Evolutionary conservation across 2,888 invertebrate genomes (phyloP), one percentile per base, ranked within the genome.

Genomic region (Nomada flava): DNA sequence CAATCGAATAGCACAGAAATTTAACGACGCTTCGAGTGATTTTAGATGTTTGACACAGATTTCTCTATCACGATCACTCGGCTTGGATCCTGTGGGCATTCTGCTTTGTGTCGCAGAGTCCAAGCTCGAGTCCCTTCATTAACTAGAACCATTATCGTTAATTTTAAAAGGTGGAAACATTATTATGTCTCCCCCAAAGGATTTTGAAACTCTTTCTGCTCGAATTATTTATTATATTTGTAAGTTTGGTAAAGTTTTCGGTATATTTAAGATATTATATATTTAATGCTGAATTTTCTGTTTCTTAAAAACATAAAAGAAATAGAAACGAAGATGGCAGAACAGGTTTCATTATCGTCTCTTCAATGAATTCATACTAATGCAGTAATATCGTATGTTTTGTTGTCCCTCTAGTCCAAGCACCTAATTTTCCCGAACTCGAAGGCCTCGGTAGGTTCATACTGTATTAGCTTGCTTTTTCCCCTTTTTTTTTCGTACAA

Each of bases 361-460:
- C 83, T 70, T 65, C 81, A 71, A 83, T 76, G 75, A 80, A 86
- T 79, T 89, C 91, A 91, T 90, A 92, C 91, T 92, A 92, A 92
- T 93, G 88, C 89, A 91, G 91, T 90, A 92, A 92, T 93, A 87
- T 92, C 92, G 93, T 93, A 90, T 92, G 88, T 93, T 93, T 93
- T 94, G 91, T 94, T 93, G 91, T 90, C 91, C 93, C 92, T 94
- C 92, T 94, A 95, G 95, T 95, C 94, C 95, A 95, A 94, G 95
- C 95, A 94, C 95, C 95, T 94, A 94, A 95, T 94, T 95, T 95
- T 94, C 95, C 95, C 94, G 95, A 95, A 94, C 95, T 95, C 91
- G 95, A 95, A 94, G 95, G 94, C 93, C 94, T 95, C 94, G 95
- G 95, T 95, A 95, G 94, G 95, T 95, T 94, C 92, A 93, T 93